Base-by-base conservation (phyloP, 1,140 invertebrate genomes). In the Cecropterus lyciades region DNA sequence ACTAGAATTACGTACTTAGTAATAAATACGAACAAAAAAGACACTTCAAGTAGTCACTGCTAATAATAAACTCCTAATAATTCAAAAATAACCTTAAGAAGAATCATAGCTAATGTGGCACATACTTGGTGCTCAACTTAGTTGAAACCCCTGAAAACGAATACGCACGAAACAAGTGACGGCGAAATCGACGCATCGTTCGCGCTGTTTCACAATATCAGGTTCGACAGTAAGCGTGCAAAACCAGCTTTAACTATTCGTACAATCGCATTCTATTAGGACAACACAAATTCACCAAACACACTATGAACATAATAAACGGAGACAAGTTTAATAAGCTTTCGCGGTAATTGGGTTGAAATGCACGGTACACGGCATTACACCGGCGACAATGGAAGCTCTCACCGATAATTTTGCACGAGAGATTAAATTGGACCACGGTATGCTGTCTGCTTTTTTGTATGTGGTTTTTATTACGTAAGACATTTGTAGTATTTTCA, bases 321-420 rank as follows among this genome's bases (percentile, higher is more conserved):
- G 72, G 65, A 69, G 71, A 69, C 66, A 57, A 72, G 74, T 72
- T 77, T 80, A 80, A 82, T 85, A 84, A 80, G 75, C 81, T 72
- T 49, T 68, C 46, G 56, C 9, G 49, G 71, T 83, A 85, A 85
- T 85, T 83, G 77, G 79, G 80, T 85, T 85, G 80, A 72, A 79
- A 73, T 72, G 70, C 77, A 77, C 74, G 75, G 72, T 77, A 68
- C 68, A 59, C 65, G 55, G 60, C 69, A 72, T 73, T 82, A 73
- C 63, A 51, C 66, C 68, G 65, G 64, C 67, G 65, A 65, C 57
- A 72, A 65, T 59, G 75, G 71, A 81, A 77, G 73, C 68, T 4
- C 55, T 52, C 13, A 5, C 20, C 13, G 7, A 57, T 46, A 43
- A 45, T 45, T 52, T 33, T 52, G 20, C 55, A 30, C 42, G 20